Base-by-base conservation (phyloP, 1,140 invertebrate genomes). In the Drosophila tsacasi region DNA sequence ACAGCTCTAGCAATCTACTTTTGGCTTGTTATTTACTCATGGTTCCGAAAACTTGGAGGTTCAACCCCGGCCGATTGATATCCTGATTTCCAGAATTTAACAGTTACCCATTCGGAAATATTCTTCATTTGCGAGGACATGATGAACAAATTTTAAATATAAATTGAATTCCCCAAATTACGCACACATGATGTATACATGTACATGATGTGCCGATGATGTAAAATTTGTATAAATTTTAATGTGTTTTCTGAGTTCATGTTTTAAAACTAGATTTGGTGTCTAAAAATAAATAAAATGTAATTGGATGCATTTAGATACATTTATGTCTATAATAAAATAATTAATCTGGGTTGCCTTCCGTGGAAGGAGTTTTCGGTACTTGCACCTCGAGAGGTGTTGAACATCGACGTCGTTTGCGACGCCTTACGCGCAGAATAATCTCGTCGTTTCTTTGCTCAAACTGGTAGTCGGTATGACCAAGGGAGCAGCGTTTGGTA, bases 401-500 rank as follows among this genome's bases (percentile, higher is more conserved):
- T 27, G 25, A 39, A 13, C 44, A 47, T 27, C 50, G 77, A 2
- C 61, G 52, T 30, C 81, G 66, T 35, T 17, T 44, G 27, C 85
- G 85, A 13, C 84, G 81, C 17, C 71, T 90, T 1, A 89, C 85
- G 7, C 84, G 69, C 19, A 89, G 30, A 2, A 89, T 68, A 9
- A 77, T 72, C 57, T 86, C 81, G 49, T 75, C 80, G 35, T 87
- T 81, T 15, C 90, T 64, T n/a, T 75, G 76, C 59, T 92, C 91
- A 21, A 84, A 92, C 52, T 85, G 84, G 71, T 92, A 92, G 40
- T 92, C 82, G 8, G 77, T 87, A 8, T 80, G 50, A n/a, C 91
- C 91, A 9, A 92, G 50, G 0, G 91, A 90, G n/a, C 86, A 81
- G 15, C 82, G 87, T 40, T 92, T 92, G n/a, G 79, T 91, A 5